Conservation (phyloP, 1,140 invertebrate species). For the Forficula auricularia region DNA sequence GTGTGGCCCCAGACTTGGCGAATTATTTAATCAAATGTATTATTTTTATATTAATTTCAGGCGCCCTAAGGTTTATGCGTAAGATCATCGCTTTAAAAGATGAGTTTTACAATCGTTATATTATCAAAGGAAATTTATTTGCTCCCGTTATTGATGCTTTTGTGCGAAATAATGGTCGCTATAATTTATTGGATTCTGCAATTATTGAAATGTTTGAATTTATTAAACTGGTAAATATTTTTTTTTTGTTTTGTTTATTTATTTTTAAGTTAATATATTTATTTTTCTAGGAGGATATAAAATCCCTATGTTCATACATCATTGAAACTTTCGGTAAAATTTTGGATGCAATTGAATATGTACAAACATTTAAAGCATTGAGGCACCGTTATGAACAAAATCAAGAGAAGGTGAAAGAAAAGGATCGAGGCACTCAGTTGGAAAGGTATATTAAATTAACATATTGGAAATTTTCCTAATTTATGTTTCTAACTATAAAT, state of each 20-base stretch:
- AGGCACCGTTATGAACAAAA: slow-evolving; percentile 86
- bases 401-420: slow-evolving; percentile 74
- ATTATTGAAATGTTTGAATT: slow-evolving; percentile 99
- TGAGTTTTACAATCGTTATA: slow-evolving; percentile 94
- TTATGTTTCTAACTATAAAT: too few species aligned
- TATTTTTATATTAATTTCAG: slow-evolving; percentile 31
- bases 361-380: slow-evolving; percentile 88
- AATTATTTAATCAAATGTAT: too few species aligned
- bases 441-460: slow-evolving; percentile 35
- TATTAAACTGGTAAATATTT: slow-evolving; percentile 59
- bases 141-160: slow-evolving; percentile 93
- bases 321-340: slow-evolving; percentile 89
- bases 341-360: slow-evolving; percentile 86
- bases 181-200: slow-evolving; percentile 96
- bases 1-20: too few species aligned
- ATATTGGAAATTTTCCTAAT: too few species aligned
- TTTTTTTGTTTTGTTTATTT: not conserved
- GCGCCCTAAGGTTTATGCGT: slow-evolving; percentile 85
- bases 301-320: slow-evolving; percentile 82
- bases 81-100: slow-evolving; percentile 95
- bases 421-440: slow-evolving; percentile 53
- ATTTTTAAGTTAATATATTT: slow-evolving; percentile 2
- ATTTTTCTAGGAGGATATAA: slow-evolving; percentile 69
- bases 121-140: slow-evolving; percentile 89
- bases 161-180: slow-evolving; percentile 86